phyloP scores from a whole-genome alignment of 2,888 invertebrate genomes.

The Drosophila multiciliata region DNA sequence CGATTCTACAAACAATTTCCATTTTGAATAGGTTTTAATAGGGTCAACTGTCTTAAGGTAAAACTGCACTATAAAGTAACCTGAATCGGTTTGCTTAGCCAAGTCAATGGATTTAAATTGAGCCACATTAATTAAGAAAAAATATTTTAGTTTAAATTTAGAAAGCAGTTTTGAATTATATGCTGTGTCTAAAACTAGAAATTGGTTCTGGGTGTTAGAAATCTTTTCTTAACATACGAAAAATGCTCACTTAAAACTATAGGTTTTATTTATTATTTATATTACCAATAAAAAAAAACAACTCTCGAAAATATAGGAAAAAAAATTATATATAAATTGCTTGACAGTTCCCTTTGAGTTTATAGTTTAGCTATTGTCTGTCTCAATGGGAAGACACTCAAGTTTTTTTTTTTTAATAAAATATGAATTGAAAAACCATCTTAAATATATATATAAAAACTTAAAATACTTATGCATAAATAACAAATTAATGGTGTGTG shows the following conservation, averaged over 20 bases:
- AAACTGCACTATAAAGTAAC: no score
- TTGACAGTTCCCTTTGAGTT: background rate
- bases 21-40: no score
- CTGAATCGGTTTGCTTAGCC: no score
- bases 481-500: background rate
- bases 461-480: background rate
- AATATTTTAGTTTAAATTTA: no score
- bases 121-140: no score
- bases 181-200: background rate
- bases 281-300: background rate
- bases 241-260: background rate
- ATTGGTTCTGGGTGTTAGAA: background rate
- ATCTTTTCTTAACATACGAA: background rate
- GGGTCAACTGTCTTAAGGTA: no score
- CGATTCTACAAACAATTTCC: no score
- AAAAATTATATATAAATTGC: background rate
- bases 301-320: background rate
- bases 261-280: background rate
- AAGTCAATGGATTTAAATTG: no score
- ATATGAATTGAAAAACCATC: background rate
- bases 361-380: background rate
- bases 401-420: no score
- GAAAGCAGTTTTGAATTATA: no score
- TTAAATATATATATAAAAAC: background rate
- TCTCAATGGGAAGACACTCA: no score